Evolutionary conservation across 1,140 invertebrate genomes (phyloP), one percentile per base, ranked within the genome.

Genomic region (Drosophila subobscura): DNA sequence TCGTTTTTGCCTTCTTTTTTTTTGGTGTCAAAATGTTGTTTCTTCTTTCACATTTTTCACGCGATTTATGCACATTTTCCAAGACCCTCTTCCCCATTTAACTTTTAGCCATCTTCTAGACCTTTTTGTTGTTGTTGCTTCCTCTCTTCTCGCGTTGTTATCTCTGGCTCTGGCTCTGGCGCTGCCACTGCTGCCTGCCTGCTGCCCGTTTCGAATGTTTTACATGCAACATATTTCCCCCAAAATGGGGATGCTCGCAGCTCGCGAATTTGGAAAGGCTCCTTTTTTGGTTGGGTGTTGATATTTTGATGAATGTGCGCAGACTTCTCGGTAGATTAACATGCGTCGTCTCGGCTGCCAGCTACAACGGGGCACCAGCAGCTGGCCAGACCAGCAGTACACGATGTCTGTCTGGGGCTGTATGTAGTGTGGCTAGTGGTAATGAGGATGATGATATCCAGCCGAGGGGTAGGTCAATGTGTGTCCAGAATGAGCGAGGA

Each of bases 41-140:
- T 80, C 55, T 65, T 86, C 78, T 86, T 86, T 83, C 83, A 86
- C 83, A 86, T 86, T 86, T 85, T 86, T 88, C 75, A 88, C 63
- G 83, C 83, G 83, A 88, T 83, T 83, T 86, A 81, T 85, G 77
- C 77, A 44, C 58, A 61, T 76, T 76, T 75, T 73, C 51, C 41
- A 40, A 55, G 59, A 29, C 40, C 6, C 23, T 10, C 23, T 55
- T 72, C 64, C 56, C 49, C 57, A 66, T 68, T 56, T 73, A 51
- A 71, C 63, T 55, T 61, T 37, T 37, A 10, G 10, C 8, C 65
- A 66, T 68, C 52, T 63, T 37, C 44, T 56, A 51, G 25, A 51
- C 54, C 54, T n/a, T 29, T 55, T 44, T n/a, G 27, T 23, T 22
- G 33, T 42, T 53, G n/a, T 33, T 33, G 33, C 33, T 37, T 12